These are phyloP conservation scores for Hydrophis major DNA, from an alignment of 2,797 vertebrate species.

Conservation along the genomic window DNA sequence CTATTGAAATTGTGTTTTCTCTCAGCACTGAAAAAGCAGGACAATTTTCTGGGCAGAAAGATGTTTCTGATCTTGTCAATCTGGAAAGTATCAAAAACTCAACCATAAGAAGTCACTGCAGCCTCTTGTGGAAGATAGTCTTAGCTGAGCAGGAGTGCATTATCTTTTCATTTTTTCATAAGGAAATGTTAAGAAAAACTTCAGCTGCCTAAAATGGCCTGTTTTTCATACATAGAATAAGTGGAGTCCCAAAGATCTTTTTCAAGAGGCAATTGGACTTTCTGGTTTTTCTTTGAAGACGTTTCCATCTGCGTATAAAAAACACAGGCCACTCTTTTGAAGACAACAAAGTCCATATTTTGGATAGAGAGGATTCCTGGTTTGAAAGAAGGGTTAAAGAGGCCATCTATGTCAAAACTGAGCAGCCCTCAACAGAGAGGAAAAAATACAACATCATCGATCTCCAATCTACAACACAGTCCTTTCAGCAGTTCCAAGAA, in stretches of 20 bases:
- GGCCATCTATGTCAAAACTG: too few species aligned
- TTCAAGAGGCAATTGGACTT: too few species aligned
- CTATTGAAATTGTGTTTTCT: background rate
- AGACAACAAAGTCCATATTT: too few species aligned
- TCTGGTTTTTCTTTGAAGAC: too few species aligned
- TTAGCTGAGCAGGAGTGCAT: background rate
- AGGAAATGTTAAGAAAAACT: background rate
- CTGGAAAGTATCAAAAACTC: background rate
- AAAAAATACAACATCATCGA: too few species aligned
- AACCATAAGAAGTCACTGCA: background rate
- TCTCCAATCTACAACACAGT: too few species aligned
- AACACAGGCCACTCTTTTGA: too few species aligned
- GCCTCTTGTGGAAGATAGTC: background rate
- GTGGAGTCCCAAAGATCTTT: background rate
- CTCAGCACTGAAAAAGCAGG: background rate
- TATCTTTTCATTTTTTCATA: background rate
- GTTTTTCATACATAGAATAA: background rate
- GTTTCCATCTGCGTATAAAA: too few species aligned
- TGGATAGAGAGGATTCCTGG: too few species aligned
- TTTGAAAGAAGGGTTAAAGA: too few species aligned
- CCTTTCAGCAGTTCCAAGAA: too few species aligned
- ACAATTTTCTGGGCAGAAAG: background rate
- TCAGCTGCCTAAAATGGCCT: rapidly evolving
- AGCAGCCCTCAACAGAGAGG: too few species aligned
- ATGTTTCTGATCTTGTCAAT: background rate